Evolutionary conservation across 2,888 invertebrate genomes (phyloP), one percentile per base, ranked within the genome.

Genomic region (Orchesella flavescens): DNA sequence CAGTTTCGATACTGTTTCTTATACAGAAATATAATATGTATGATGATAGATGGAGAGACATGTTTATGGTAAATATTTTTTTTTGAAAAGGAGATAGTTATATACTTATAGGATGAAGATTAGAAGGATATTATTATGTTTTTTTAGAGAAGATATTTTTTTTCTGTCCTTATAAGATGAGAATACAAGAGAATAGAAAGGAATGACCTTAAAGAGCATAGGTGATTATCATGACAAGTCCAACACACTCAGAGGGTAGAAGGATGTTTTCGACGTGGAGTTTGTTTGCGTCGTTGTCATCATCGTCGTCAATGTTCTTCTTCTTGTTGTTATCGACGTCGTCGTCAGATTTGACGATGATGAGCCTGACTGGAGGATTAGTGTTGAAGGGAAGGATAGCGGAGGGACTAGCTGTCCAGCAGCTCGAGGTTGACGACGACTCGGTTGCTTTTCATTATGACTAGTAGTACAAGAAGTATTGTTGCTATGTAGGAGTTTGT

Each of bases 181-280:
- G n/a, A 17, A 63, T 63, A 63, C 63, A 66, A 66, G 66, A 66
- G 66, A 75, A 53, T 83, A 77, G 24, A 83, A 77, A 83, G 83
- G 77, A 82, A 83, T 83, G 82, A 53, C 69, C 49, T 83, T 83
- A 77, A 72, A 44, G 12, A 44, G 46, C 24, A 66, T 21, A 34
- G 66, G 23, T 83, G 72, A 83, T 59, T 83, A 83, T 83, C 83
- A 83, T 83, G 83, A 83, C 76, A 55, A 76, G 61, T 76, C 13
- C 34, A 43, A 0, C 5, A 19, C 71, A 44, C 21, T 75, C 17
- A 69, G 15, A 43, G 68, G 12, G 81, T 17, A 55, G 63, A 53
- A 68, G 13, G 57, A 9, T 73, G 65, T 44, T 80, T 4, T 59
- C 21, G 61, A 19, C 72, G 53, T 63, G 21, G 34, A 34, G 34